Percentiles rank a stretch among this genome's conserved stretches.
phyloP scores from a whole-genome alignment of 2,888 invertebrate genomes.

The Drosophila paramelanica region DNA sequence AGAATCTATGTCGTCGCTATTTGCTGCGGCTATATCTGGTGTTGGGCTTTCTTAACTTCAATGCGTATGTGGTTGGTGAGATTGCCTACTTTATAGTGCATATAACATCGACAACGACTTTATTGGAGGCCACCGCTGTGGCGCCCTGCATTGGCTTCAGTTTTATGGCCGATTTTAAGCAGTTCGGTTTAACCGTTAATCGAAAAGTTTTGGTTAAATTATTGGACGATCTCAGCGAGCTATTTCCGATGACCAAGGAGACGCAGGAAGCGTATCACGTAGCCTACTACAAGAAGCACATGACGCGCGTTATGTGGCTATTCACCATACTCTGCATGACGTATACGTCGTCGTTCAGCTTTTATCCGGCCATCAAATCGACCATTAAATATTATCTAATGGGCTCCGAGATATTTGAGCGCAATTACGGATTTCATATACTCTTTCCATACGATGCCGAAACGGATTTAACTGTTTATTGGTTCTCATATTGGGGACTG shows the following conservation, averaged over 20 bases:
- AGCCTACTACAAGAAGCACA: constrained; percentile 48
- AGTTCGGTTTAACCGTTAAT: constrained; percentile 64
- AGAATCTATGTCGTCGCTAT: constrained; percentile 53
- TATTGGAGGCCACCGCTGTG: constrained; percentile 79
- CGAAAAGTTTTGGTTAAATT: constrained; percentile 46
- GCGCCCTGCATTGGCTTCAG: constrained; percentile 78
- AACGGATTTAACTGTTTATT: constrained; percentile 62
- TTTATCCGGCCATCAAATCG: constrained; percentile 71
- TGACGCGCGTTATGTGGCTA: constrained; percentile 63
- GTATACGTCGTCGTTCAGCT: constrained; percentile 76
- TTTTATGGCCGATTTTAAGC: constrained; percentile 75
- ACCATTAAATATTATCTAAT: constrained; percentile 62
- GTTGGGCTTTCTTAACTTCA: constrained; percentile 72
- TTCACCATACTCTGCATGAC: constrained; percentile 72
- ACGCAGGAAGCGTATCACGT: constrained; percentile 55
- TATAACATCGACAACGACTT: constrained; percentile 66
- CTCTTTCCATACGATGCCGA: constrained; percentile 65
- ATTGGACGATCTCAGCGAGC: constrained; percentile 62
- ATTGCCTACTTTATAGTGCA: constrained; percentile 71
- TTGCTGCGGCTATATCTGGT: constrained; percentile 58
- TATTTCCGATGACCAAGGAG: constrained; percentile 61
- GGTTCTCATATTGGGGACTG: constrained; percentile 64
- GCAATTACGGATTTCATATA: constrained; percentile 66
- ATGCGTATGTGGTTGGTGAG: constrained; percentile 71
- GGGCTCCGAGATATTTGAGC: constrained; percentile 66